phyloP scores from a whole-genome alignment of 2,797 vertebrate genomes.

The Tauraco hartlaubi region DNA sequence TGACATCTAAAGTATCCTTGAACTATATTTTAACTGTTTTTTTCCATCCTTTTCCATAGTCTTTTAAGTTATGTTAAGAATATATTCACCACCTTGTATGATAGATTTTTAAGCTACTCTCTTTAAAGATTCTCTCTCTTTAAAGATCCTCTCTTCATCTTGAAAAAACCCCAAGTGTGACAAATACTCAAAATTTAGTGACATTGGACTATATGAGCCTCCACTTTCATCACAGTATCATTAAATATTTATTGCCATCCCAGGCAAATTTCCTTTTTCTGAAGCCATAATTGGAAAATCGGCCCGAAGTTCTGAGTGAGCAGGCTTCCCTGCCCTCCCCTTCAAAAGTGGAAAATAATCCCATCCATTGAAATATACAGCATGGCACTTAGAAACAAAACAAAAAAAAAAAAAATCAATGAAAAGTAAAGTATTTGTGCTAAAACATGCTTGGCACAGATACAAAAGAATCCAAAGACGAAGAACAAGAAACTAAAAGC shows the following conservation, averaged over 20 bases:
- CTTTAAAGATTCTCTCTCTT: neutral
- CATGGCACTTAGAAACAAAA: neutral
- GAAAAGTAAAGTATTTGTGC: neutral
- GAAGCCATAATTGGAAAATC: neutral
- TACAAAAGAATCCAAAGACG: neutral
- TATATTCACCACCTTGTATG: neutral
- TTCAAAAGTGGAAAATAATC: neutral
- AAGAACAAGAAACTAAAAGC: neutral
- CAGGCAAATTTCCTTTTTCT: neutral
- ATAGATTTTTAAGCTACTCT: neutral
- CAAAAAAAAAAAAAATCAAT: neutral
- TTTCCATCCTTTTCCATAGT: neutral
- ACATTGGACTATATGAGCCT: neutral
- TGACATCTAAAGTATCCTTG: neutral
- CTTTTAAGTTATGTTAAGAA: neutral
- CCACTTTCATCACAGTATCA: neutral
- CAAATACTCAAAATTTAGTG: neutral
- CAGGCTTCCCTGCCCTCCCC: rapidly evolving
- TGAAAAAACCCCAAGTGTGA: neutral
- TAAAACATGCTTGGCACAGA: neutral
- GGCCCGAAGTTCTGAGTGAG: neutral
- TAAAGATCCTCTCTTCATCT: neutral
- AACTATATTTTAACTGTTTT: neutral
- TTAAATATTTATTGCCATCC: neutral
- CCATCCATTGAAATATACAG: neutral